Evolutionary conservation across 2,888 invertebrate genomes (phyloP), one percentile per base, ranked within the genome.

Genomic region (Rhyacophila evoluta): DNA sequence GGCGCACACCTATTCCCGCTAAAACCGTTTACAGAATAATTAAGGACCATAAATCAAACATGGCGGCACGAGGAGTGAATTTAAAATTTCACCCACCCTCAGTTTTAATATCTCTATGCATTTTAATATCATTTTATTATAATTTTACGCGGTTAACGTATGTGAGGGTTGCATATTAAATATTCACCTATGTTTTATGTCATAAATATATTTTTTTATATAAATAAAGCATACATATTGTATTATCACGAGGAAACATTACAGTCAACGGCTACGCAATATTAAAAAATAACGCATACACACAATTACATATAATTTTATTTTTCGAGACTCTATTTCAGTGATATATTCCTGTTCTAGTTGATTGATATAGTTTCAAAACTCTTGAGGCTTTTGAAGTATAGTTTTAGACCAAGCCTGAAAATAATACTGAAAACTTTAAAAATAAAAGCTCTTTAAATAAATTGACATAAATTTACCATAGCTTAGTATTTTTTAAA

Each of bases 21-120:
- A 55, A 55, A 55, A 55, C 55, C 55, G 55, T 19, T 55, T 55
- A 55, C 55, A 55, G 55, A 55, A 55, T 55, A 55, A 55, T 55
- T 55, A 55, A 55, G 55, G 55, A 15, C 55, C 55, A 55, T 55
- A 55, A 55, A 55, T 55, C 55, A 55, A 55, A 55, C 55, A 55
- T 55, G 55, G 55, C 55, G 55, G 55, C 2, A 55, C 55, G 55
- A 25, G 55, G 55, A 55, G 55, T 55, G 55, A 55, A 55, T 55
- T 55, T 55, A 25, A 55, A 55, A 8, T 55, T 55, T 55, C 19
- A 55, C 55, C 55, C 55, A 55, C 55, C 55, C 55, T 55, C 55
- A 55, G 15, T 55, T 55, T 55, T 55, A 55, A 55, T 55, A 55
- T 55, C 55, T 55, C 55, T 55, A 55, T 55, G 55, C 55, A 55